Evolutionary conservation across 2,113 vertebrate species (phyloP).

Genomic region (Octodon degus): DNA sequence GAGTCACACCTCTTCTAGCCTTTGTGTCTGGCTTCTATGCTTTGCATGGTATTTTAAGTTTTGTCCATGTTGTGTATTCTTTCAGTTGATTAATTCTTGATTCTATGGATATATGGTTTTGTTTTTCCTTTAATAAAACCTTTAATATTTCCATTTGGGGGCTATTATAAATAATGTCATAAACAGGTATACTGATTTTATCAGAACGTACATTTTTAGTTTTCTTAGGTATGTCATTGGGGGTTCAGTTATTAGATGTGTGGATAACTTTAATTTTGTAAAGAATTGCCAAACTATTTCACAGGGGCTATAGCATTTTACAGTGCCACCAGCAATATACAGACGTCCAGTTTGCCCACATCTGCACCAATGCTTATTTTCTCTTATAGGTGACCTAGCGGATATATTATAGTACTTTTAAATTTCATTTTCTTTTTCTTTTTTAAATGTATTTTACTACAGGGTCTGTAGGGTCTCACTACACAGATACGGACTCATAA

Average conservation of each 20-base stretch:
- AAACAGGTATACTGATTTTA: not conserved
- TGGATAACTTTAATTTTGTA: not conserved
- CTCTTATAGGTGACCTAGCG: not conserved
- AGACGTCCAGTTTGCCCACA: not conserved
- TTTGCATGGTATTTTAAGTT: not conserved
- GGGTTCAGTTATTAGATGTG: not conserved
- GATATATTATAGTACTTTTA: not conserved
- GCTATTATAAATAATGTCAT: not conserved
- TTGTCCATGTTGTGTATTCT: not conserved
- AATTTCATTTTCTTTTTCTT: not conserved
- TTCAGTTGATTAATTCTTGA: not conserved
- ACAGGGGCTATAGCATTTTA: not conserved
- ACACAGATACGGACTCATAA: too few species aligned
- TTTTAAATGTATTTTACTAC: too few species aligned
- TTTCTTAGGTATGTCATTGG: not conserved
- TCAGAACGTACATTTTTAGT: not conserved
- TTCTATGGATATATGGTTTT: not conserved
- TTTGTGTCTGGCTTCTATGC: slow-evolving; percentile 1
- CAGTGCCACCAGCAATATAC: not conserved
- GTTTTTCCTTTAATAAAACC: not conserved
- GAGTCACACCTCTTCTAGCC: not conserved
- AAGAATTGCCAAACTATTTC: not conserved
- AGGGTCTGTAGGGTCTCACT: too few species aligned
- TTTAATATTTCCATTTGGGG: not conserved
- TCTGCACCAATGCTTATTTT: not conserved